Conservation (phyloP, 2,113 vertebrate species). For the Brachyistius frenatus region DNA sequence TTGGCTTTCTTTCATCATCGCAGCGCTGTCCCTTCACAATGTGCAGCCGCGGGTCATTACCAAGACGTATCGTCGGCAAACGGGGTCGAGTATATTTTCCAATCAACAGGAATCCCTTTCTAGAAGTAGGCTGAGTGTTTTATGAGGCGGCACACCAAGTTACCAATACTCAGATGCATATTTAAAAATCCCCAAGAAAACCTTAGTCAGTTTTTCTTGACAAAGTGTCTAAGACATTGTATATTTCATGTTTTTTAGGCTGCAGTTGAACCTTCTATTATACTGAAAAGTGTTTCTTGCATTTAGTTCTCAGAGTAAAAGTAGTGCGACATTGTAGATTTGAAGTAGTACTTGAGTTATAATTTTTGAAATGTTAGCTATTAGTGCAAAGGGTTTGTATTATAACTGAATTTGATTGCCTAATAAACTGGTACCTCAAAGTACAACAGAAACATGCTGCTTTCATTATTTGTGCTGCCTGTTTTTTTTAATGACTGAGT, state of each 20-base stretch:
- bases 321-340: background rate
- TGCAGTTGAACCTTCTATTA: background rate
- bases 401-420: background rate
- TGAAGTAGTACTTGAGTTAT: background rate
- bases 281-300: background rate
- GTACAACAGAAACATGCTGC: constrained; percentile 20
- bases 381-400: background rate
- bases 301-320: background rate
- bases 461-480: constrained; percentile 35
- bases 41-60: constrained; percentile 24
- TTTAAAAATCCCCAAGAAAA: too few relatives aligned
- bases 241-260: too few relatives aligned
- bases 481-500: constrained; percentile 33
- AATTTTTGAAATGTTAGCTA: background rate
- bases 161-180: background rate
- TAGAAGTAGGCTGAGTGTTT: background rate
- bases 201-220: too few relatives aligned
- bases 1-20: constrained; percentile 55
- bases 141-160: background rate
- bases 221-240: too few relatives aligned
- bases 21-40: constrained; percentile 26
- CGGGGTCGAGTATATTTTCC: constrained; percentile 11
- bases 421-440: constrained; percentile 25
- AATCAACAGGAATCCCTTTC: constrained; percentile 5
- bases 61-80: constrained; percentile 23